Evolutionary conservation across 2,888 invertebrate species (phyloP).

Genomic region (Drosophila prostipennis): DNA sequence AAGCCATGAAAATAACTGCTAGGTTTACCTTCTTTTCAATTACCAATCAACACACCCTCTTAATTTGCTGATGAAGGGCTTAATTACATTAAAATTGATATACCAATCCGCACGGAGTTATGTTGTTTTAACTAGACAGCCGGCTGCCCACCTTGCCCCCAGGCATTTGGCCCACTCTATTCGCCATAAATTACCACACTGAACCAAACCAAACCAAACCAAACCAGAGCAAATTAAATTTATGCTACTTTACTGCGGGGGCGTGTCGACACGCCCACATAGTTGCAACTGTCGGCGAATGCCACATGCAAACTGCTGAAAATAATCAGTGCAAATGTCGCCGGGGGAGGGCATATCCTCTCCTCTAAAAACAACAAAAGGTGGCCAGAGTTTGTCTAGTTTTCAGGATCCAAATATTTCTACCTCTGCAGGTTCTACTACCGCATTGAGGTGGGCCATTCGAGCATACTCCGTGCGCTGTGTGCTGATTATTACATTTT

Average conservation of each 20-base stretch:
- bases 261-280: constrained; percentile 35
- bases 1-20: no score
- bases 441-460: not conserved
- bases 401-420: constrained; percentile 4
- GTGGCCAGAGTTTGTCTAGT: constrained; percentile 12
- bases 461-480: constrained; percentile 11
- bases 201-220: constrained; percentile 6
- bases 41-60: not conserved
- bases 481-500: constrained; percentile 22
- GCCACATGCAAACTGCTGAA: constrained; percentile 53
- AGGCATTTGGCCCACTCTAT: constrained; percentile 7
- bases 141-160: not conserved
- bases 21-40: not conserved
- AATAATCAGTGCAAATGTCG: constrained; percentile 51
- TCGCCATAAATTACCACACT: constrained; percentile 19
- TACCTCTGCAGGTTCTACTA: not conserved
- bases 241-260: constrained; percentile 32
- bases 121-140: constrained; percentile 31
- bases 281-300: constrained; percentile 23
- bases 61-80: constrained; percentile 11
- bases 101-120: constrained; percentile 9
- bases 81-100: constrained; percentile 21
- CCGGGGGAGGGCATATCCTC: not conserved
- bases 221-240: constrained; percentile 31
- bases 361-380: not conserved